Conservation (phyloP, 1,140 invertebrate species). For the Bombus sylvicola region DNA sequence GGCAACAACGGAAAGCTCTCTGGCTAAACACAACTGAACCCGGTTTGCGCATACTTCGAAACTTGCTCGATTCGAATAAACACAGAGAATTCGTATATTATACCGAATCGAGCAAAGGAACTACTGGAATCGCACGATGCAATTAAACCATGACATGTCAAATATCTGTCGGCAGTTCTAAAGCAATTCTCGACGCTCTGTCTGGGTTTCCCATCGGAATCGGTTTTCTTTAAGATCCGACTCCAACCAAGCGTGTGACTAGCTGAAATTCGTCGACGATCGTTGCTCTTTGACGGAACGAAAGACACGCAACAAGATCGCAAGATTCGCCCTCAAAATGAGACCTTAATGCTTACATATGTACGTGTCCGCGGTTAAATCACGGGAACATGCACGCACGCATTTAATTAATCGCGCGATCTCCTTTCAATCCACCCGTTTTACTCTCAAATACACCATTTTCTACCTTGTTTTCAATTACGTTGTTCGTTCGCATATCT, state of each 20-base stretch:
- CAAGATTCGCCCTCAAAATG: neutral
- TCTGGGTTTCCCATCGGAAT: too few species aligned
- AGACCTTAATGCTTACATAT: too few species aligned
- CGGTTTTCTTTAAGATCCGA: too few species aligned
- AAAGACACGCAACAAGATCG: neutral
- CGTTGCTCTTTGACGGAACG: neutral
- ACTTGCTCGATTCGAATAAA: neutral
- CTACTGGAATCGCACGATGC: neutral
- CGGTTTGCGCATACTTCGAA: neutral
- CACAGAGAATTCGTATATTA: too few species aligned
- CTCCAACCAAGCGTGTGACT: neutral
- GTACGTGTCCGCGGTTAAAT: too few species aligned
- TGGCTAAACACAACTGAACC: neutral
- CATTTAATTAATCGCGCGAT: too few species aligned
- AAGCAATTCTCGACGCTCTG: neutral
- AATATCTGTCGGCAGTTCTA: neutral
- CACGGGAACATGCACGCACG: too few species aligned
- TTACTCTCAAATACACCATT: too few species aligned
- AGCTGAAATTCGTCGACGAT: neutral
- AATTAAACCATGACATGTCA: neutral
- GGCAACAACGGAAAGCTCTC: neutral
- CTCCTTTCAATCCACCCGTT: too few species aligned
- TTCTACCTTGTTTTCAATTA: too few species aligned
- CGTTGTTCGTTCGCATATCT: too few species aligned
- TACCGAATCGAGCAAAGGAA: neutral